phyloP scores from a whole-genome alignment of 2,113 vertebrate species.

The Myanophis thanlyinensis region DNA sequence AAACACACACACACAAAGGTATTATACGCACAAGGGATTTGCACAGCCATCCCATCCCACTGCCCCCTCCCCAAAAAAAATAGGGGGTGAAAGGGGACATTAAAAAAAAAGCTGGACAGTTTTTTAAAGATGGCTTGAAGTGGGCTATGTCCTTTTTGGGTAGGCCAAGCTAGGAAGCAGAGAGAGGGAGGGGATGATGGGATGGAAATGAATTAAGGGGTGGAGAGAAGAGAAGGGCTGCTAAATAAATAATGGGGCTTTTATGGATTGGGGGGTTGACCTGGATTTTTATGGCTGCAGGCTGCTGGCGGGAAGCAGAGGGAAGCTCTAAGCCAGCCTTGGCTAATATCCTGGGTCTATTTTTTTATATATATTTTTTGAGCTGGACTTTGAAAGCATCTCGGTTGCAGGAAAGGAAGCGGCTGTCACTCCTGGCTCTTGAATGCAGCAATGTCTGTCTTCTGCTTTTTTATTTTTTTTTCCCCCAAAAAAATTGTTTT shows the following conservation, averaged over 20 bases:
- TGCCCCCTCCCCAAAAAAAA: conserved; percentile 61
- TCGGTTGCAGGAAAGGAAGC: not conserved
- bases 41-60: not conserved
- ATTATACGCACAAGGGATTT: not conserved
- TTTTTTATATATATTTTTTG: too few species aligned
- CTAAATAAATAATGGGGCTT: too few species aligned
- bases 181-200: not conserved
- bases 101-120: too few species aligned
- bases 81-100: conserved; percentile 18
- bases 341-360: not conserved
- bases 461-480: not conserved
- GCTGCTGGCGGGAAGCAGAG: too few species aligned
- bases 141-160: not conserved
- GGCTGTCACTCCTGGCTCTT: not conserved
- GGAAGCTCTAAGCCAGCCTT: not conserved
- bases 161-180: not conserved
- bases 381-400: not conserved
- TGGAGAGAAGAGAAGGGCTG: too few species aligned
- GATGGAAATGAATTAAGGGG: not conserved
- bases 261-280: not conserved
- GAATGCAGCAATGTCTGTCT: not conserved
- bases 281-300: not conserved
- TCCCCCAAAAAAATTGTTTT: not conserved
- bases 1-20: too few species aligned
- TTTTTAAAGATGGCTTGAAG: too few species aligned